A percentile compares a stretch with the other conserved stretches of the same genome.
These are phyloP conservation scores for Zygogramma bicolorata DNA, from an alignment of 2,888 invertebrate genomes.

Conservation along the genomic window DNA sequence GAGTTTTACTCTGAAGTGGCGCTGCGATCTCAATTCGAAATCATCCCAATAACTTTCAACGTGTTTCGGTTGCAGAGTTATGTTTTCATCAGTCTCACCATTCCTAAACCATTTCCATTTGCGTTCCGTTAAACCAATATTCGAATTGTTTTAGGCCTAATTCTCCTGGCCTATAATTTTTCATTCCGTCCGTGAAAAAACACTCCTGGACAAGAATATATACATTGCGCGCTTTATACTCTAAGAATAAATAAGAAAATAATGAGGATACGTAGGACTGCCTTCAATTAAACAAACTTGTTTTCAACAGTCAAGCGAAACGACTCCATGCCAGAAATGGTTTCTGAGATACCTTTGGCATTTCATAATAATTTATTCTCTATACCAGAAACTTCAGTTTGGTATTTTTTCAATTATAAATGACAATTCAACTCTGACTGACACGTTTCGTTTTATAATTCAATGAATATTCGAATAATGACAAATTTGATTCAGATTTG, in stretches of 20 bases:
- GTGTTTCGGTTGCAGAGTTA: no score
- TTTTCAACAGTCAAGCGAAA: conserved; percentile 8
- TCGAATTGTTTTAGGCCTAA: no score
- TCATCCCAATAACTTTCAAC: no score
- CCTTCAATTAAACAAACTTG: conserved; percentile 40
- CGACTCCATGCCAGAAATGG: neutral
- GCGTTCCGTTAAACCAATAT: no score
- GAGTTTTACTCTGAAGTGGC: no score
- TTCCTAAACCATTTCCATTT: no score
- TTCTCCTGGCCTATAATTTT: neutral
- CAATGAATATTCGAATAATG: no score
- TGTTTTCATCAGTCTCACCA: no score
- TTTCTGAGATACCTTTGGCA: no score
- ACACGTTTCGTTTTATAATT: neutral
- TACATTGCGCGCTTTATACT: conserved; percentile 36
- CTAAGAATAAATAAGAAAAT: conserved; percentile 29
- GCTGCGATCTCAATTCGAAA: no score
- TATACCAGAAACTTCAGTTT: neutral
- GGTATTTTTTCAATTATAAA: neutral
- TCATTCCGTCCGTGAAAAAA: conserved; percentile 30
- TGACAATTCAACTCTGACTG: neutral
- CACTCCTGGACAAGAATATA: conserved; percentile 35
- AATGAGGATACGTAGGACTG: conserved; percentile 19
- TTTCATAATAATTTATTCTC: neutral
- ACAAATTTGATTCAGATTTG: neutral